Base-by-base conservation (phyloP, 2,888 invertebrate species). In the Noctua janthe region DNA sequence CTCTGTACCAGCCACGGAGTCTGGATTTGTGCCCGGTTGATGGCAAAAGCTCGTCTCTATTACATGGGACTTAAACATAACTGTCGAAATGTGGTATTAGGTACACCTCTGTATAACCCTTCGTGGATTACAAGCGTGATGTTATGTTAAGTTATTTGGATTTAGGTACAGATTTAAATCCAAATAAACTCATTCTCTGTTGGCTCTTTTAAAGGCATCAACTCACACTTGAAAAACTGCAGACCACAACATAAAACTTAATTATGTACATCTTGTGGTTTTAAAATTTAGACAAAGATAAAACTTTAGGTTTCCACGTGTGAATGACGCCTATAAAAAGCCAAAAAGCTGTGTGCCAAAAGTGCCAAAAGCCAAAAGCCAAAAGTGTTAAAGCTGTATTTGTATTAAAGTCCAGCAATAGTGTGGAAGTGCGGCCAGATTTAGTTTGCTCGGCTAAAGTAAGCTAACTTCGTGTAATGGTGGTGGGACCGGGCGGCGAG, bases 371-470 rank as follows among this genome's bases (percentile, higher is more conserved):
- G 29, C 29, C 13, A 8, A 64, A 79, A 64, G 29, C 35, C n/a
- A 39, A 39, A 62, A 39, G 23, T 11, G 67, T 43, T 43, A 23
- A 54, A 85, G 35, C 23, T 84, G 4, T 85, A 67, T 82, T 80
- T 85, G 81, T 80, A 54, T 47, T 76, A n/a, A 51, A 66, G 70
- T 71, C 62, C 29, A 67, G 39, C 59, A 66, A 72, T 66, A 69
- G 54, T 76, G 59, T 78, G 71, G 35, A 43, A 80, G 13, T 77
- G 71, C 6, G 78, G 49, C 56, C 62, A 86, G 74, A 77, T 75
- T 82, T 73, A 82, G 84, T 87, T 89, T 89, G 76, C 64, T 80
- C 56, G 75, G 73, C 54, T 74, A 72, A 69, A 83, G 83, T 80
- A 71, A 78, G 76, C 71, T 76, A 82, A 86, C 72, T 88, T 82